Evolutionary conservation across 2,113 vertebrate genomes (phyloP), one percentile per base, ranked within the genome.

Genomic region (Myodes glareolus): DNA sequence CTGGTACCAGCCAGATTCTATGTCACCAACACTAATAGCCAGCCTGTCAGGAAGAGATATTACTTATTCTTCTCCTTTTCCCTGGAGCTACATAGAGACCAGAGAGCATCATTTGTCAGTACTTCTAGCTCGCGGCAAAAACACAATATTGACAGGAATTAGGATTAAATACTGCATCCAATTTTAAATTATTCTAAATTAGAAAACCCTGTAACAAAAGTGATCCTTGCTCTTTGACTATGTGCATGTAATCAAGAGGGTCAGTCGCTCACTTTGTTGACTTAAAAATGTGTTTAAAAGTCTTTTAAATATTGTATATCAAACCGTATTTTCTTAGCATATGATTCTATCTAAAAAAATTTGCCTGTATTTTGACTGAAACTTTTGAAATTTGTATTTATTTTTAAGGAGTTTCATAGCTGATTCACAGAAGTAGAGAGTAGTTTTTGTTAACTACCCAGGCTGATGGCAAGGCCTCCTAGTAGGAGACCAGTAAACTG

Each of bases 21-120:
- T 82, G 45, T 97, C 97, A 97, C 91, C 95, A 96, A 94, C 52
- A 93, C 72, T 77, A 92, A 90, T 97, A 96, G 97, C 93, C 93
- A 96, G 97, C 93, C 93, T 96, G 97, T 97, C 98, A 98, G 94
- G 33, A 88, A 96, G 85, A 81, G 95, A 85, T 19, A 96, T 87
- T 91, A 97, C 88, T 90, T 94, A 94, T 82, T 47, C 67, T 85
- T 90, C 88, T 78, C 73, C n/a, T 95, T 97, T 94, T 97, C 77
- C 91, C 90, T 82, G 39, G 85, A 47, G 72, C 97, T 96, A 95
- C 45, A 95, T 88, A 86, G n/a, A 97, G 97, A 97, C 76, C 94
- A 87, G 42, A 91, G 4, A 85, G 80, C 82, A 93, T 82, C 94
- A 70, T 73, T 76, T 98, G 91, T 94, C 81, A 97, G 80, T 93